These are phyloP conservation scores for Timandra comae DNA, from an alignment of 2,888 invertebrate species.

Conservation along the genomic window DNA sequence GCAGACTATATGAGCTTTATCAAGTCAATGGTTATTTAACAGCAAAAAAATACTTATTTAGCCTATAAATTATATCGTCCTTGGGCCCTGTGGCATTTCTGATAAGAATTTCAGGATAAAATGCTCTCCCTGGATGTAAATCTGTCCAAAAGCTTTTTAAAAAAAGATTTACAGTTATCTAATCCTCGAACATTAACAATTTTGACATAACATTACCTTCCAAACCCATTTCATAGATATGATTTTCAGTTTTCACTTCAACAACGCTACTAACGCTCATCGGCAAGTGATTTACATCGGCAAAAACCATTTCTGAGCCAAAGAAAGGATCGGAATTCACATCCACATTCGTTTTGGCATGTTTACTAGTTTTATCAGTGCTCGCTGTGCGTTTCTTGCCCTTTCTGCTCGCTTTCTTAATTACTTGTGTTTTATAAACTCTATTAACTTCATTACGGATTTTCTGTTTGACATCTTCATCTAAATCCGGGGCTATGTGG, in stretches of 20 bases:
- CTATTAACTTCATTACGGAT: slow-evolving; percentile 49
- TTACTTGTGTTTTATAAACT: too few species aligned
- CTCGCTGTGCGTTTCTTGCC: slow-evolving; percentile 15
- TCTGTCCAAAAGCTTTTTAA: too few species aligned
- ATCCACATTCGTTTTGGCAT: slow-evolving; percentile 16
- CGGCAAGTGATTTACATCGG: slow-evolving; percentile 47
- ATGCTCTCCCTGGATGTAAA: too few species aligned
- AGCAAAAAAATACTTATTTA: too few species aligned
- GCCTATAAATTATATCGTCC: too few species aligned
- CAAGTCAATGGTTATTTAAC: too few species aligned
- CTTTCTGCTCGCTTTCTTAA: too few species aligned
- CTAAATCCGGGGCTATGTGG: slow-evolving; percentile 44
- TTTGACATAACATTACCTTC: too few species aligned
- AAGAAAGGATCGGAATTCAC: slow-evolving; percentile 4
- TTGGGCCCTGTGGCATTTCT: too few species aligned
- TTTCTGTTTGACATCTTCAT: slow-evolving; percentile 44
- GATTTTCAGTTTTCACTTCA: slow-evolving; percentile 37
- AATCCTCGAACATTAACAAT: not conserved
- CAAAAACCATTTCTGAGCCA: slow-evolving; percentile 46
- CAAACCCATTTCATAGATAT: not conserved
- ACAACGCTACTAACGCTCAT: slow-evolving; percentile 18
- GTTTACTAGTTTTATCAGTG: slow-evolving; percentile 15
- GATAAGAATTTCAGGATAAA: too few species aligned
- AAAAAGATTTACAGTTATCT: too few species aligned
- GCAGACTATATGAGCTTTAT: too few species aligned